Evolutionary conservation across 2,113 vertebrate genomes (phyloP).

Genomic region (Gnathonemus echidnorhynchus): DNA sequence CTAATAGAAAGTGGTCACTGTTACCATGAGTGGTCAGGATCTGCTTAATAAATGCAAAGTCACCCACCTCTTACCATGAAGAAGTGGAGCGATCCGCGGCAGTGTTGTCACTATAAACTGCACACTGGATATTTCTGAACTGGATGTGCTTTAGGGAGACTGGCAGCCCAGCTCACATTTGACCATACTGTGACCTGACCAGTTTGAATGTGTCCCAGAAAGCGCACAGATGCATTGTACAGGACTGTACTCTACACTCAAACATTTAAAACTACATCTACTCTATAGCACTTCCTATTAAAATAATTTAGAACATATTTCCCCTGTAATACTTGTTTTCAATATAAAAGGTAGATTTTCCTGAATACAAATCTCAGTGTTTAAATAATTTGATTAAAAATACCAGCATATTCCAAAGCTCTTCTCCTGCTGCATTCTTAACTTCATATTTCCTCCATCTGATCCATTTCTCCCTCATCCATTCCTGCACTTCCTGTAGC

Average conservation of each 20-base stretch:
- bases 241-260: constrained; percentile 2
- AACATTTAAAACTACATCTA: constrained; percentile 1
- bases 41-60: not conserved
- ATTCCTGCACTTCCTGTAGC: not conserved
- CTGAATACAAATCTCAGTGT: constrained; percentile 17
- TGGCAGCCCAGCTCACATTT: not conserved
- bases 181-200: not conserved
- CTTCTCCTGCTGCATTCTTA: not conserved
- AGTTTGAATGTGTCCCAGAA: not conserved
- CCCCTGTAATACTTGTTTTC: constrained; percentile 1
- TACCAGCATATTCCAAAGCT: not conserved
- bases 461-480: not conserved
- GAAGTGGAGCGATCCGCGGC: not conserved
- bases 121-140: not conserved
- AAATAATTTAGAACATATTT: constrained; percentile 14
- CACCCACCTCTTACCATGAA: not conserved
- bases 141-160: not conserved
- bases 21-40: not conserved
- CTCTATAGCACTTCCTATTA: not conserved
- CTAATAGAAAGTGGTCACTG: constrained; percentile 28
- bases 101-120: not conserved
- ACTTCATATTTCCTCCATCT: not conserved
- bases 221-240: not conserved
- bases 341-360: constrained; percentile 7
- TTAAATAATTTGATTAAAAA: constrained; percentile 3